These are phyloP conservation scores for Choreutis nemorana DNA, from an alignment of 2,888 invertebrate species.

Conservation along the genomic window DNA sequence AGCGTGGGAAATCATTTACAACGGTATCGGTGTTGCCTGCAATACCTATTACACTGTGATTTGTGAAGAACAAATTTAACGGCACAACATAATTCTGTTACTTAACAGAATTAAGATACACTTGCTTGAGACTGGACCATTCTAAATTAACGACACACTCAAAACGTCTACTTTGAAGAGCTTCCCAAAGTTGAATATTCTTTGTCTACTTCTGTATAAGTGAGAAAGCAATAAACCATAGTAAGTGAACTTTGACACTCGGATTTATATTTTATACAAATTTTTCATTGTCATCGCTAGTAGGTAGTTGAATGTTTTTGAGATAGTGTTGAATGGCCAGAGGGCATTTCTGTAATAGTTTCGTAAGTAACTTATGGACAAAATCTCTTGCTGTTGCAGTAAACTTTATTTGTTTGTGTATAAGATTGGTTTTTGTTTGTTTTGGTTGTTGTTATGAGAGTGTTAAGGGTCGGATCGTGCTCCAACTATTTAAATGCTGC, in stretches of 20 bases:
- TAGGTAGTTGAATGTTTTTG: constrained; percentile 36
- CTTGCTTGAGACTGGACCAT: too few relatives aligned
- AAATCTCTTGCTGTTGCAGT: constrained; percentile 12
- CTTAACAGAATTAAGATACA: too few relatives aligned
- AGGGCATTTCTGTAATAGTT: constrained; percentile 49
- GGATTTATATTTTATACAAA: constrained; percentile 21
- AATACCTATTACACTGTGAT: too few relatives aligned
- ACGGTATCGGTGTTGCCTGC: too few relatives aligned
- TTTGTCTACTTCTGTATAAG: too few relatives aligned
- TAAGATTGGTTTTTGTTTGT: constrained; percentile 17
- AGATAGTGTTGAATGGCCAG: constrained; percentile 40
- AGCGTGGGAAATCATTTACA: constrained; percentile 47
- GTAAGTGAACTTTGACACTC: too few relatives aligned
- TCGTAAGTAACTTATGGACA: constrained; percentile 28
- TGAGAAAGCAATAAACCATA: too few relatives aligned
- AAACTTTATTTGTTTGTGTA: constrained; percentile 10
- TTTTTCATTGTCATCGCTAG: constrained; percentile 42
- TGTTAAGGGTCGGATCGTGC: constrained; percentile 45
- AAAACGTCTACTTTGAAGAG: too few relatives aligned
- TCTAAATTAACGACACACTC: too few relatives aligned
- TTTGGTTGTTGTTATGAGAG: constrained; percentile 11
- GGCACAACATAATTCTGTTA: too few relatives aligned
- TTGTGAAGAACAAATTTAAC: too few relatives aligned
- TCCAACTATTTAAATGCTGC: constrained; percentile 46
- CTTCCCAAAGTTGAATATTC: too few relatives aligned